Evolutionary conservation across 2,888 invertebrate species (phyloP).

Genomic region (Marronus borbonicus): DNA sequence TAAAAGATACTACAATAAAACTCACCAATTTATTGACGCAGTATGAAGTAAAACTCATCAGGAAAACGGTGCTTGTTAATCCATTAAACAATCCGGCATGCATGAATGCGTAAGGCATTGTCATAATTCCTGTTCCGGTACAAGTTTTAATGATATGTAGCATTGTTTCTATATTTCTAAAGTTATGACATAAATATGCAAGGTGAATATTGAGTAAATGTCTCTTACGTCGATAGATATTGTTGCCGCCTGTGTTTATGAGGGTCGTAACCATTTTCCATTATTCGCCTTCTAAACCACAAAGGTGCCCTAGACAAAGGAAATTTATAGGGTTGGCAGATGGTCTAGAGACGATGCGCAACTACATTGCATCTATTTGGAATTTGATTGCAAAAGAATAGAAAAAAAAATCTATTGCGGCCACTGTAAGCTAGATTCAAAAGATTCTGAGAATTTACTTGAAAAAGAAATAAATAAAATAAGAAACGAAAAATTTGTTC

Average conservation of each 20-base stretch:
- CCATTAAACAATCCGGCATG: conserved; percentile 47
- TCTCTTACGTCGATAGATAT: conserved; percentile 24
- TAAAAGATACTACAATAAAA: not conserved
- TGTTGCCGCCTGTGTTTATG: conserved; percentile 24
- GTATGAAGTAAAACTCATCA: conserved; percentile 36
- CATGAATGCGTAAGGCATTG: conserved; percentile 40
- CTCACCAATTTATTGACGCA: conserved; percentile 35
- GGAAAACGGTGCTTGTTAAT: conserved; percentile 19
- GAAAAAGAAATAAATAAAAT: no score
- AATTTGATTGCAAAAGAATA: no score
- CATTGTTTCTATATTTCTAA: conserved; percentile 41
- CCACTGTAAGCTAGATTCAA: no score
- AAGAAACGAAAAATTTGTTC: no score
- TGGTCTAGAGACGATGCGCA: no score
- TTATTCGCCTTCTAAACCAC: conserved; percentile 36
- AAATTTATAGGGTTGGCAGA: not conserved
- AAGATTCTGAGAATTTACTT: no score
- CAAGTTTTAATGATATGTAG: conserved; percentile 43
- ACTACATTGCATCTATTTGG: no score
- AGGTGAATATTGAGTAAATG: not conserved
- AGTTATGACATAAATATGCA: not conserved
- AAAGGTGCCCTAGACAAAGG: conserved; percentile 9
- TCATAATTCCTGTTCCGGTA: conserved; percentile 34
- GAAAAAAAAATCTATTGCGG: no score
- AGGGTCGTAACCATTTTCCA: conserved; percentile 45